Percentiles rank a stretch among this genome's conserved stretches.
These are phyloP conservation scores for Malaclemys terrapin DNA, from an alignment of 2,113 vertebrate genomes.

Conservation along the genomic window DNA sequence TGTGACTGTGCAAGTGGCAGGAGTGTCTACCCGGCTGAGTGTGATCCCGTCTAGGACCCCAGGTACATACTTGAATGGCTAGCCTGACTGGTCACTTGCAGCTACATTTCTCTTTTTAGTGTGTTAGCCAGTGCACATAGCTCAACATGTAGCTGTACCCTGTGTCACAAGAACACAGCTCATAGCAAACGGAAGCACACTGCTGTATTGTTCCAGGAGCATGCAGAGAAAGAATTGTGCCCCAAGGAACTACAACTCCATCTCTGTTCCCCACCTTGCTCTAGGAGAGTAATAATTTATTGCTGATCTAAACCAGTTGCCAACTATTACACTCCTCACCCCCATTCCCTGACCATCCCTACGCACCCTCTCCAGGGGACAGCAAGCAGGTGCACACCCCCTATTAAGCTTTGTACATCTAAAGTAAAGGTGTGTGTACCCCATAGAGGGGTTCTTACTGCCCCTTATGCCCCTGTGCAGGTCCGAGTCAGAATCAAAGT, in stretches of 20 bases:
- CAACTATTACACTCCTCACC: accelerated
- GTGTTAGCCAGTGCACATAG: too few species aligned
- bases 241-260: too few species aligned
- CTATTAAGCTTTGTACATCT: too few species aligned
- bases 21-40: not conserved
- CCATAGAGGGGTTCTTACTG: too few species aligned
- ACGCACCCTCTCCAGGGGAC: not conserved
- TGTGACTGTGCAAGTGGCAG: not conserved
- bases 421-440: too few species aligned
- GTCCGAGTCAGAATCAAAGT: too few species aligned
- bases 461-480: too few species aligned
- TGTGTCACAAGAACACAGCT: not conserved
- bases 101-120: not conserved
- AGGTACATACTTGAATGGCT: not conserved
- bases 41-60: not conserved
- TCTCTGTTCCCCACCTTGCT: not conserved
- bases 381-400: too few species aligned
- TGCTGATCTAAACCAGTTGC: accelerated
- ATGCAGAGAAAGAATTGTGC: accelerated
- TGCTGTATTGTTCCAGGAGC: not conserved
- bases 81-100: not conserved
- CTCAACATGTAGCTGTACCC: not conserved
- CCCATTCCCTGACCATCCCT: not conserved
- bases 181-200: not conserved
- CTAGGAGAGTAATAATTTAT: not conserved